phyloP scores from a whole-genome alignment of 2,113 vertebrate species.

The Leuciscus idus region DNA sequence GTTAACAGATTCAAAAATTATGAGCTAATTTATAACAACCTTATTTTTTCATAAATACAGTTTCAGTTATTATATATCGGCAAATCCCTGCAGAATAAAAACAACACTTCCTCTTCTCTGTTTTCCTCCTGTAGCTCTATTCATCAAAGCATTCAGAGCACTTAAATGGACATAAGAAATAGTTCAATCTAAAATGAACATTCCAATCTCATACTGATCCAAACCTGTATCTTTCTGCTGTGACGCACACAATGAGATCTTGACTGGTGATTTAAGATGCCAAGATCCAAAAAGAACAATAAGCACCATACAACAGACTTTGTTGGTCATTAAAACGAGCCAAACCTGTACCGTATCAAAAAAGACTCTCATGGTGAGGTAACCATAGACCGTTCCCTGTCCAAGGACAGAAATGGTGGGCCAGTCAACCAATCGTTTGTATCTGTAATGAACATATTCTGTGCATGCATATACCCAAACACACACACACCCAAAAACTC shows the following conservation, averaged over 20 bases:
- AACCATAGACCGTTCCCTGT: background rate
- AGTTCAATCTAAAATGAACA: background rate
- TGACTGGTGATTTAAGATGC: background rate
- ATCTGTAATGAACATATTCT: background rate
- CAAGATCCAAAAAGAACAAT: background rate
- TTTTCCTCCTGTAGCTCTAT: background rate
- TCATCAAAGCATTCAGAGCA: background rate
- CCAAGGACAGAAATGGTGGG: background rate
- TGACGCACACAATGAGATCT: background rate
- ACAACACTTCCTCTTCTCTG: background rate
- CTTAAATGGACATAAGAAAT: background rate
- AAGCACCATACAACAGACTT: background rate
- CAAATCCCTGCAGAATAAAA: background rate
- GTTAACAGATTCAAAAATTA: background rate
- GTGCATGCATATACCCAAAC: background rate
- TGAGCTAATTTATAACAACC: background rate
- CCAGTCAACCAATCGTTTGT: background rate
- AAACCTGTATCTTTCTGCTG: background rate
- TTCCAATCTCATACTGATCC: background rate
- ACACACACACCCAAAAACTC: slow-evolving; percentile 14
- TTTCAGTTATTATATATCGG: background rate
- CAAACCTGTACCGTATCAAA: background rate
- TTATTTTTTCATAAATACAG: background rate
- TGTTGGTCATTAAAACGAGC: background rate
- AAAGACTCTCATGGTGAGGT: background rate